Base-by-base conservation (phyloP, 1,140 invertebrate genomes). In the Drosophila miranda region DNA sequence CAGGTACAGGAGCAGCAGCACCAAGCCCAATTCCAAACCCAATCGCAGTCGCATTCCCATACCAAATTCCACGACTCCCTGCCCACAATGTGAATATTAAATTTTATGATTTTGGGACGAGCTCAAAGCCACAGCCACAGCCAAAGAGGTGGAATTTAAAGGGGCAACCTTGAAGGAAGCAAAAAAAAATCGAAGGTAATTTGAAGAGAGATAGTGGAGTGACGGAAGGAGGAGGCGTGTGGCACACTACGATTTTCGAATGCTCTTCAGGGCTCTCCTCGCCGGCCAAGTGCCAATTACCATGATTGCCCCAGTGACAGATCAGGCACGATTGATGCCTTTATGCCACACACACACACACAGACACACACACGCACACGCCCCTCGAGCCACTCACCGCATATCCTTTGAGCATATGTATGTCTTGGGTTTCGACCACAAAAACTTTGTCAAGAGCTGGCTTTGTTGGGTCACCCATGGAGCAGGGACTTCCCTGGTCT, bases 1-100 rank as follows among this genome's bases (percentile, higher is more conserved):
- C 9, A 11, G 13, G 13, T 5, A 5, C 23, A 26, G 11, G 7
- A 30, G 6, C 41, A 46, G 44, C 34, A 38, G 34, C 34, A 38
- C 34, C 34, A 13, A 13, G 34, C 34, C 34, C 34, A 38, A 38
- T 23, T 56, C 34, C 45, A 19, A 1, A 11, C 11, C 16, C 60
- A 9, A 46, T 26, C 23, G 2, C 23, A 23, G 42, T 21, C 13
- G 42, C 54, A 46, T 34, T 21, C 51, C 23, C 52, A 6, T 9
- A 9, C 6, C 53, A 42, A 16, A 16, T 7, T 8, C 23, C 13
- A 13, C 34, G 13, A 23, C 34, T 57, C 16, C 34, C 50, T 56
- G 19, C 34, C 34, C 34, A 5, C 34, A 38, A 56, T 72, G 69
- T 80, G 78, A 83, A 86, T 86, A 86, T 86, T 87, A 78, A 78